Evolutionary conservation across 2,888 invertebrate genomes (phyloP).

Genomic region (Toxonevra muliebris): DNA sequence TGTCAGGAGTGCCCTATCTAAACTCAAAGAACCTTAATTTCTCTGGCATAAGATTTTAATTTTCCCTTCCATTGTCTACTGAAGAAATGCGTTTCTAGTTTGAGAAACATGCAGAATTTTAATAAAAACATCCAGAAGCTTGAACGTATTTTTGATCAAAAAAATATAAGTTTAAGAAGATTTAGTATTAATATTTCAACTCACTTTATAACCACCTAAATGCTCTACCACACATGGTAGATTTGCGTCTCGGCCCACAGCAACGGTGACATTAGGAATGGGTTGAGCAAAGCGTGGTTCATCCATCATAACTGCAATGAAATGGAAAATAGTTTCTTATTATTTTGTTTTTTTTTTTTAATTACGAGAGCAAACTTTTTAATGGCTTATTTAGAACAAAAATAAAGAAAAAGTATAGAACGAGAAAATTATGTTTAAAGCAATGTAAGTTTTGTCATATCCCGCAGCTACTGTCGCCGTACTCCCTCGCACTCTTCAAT

Average conservation of each 20-base stretch:
- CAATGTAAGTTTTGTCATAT: neutral
- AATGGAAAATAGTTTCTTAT: conserved; percentile 23
- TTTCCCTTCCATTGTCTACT: no score
- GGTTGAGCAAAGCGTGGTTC: conserved; percentile 89
- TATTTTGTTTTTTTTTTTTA: neutral
- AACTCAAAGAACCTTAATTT: no score
- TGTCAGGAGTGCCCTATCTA: no score
- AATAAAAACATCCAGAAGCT: no score
- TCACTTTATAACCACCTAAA: conserved; percentile 88
- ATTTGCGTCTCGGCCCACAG: conserved; percentile 88
- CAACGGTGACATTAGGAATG: conserved; percentile 91
- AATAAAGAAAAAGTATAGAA: no score
- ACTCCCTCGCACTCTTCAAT: neutral
- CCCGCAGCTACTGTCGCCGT: neutral
- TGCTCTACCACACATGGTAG: conserved; percentile 91
- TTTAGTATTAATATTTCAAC: conserved; percentile 32
- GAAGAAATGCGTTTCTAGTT: no score
- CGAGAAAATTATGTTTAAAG: neutral
- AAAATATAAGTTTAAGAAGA: no score
- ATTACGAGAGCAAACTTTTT: neutral
- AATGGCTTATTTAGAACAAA: neutral
- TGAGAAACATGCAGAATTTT: no score
- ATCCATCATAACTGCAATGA: conserved; percentile 80
- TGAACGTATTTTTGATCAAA: no score
- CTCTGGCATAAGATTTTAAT: no score